Conservation (phyloP, 2,888 invertebrate species). For the Brachycybe producta region DNA sequence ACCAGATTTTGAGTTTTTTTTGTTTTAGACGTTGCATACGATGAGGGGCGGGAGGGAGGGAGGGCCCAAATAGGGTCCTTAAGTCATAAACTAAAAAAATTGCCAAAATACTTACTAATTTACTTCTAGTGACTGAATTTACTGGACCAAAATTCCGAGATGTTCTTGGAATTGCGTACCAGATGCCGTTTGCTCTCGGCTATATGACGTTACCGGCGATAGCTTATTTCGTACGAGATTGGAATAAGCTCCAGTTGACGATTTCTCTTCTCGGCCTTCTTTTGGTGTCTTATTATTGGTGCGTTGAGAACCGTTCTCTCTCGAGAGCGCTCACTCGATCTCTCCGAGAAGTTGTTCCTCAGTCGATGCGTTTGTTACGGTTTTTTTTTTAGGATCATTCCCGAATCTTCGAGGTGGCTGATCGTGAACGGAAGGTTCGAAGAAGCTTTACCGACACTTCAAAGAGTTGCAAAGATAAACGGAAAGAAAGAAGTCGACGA, state of each 20-base stretch:
- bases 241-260: constrained; percentile 10
- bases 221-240: constrained; percentile 9
- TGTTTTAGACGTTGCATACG: too few relatives aligned
- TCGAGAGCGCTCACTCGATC: too few relatives aligned
- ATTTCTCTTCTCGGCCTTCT: neutral
- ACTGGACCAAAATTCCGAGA: constrained; percentile 6
- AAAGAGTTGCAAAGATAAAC: constrained; percentile 8
- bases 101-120: too few relatives aligned
- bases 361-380: too few relatives aligned
- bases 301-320: too few relatives aligned
- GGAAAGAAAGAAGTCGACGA: constrained; percentile 4
- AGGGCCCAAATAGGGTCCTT: too few relatives aligned
- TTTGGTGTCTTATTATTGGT: constrained; percentile 9
- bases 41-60: too few relatives aligned
- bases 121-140: constrained; percentile 14
- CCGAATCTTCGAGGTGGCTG: constrained; percentile 10
- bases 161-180: constrained; percentile 11
- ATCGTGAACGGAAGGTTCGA: neutral
- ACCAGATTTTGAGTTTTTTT: too few relatives aligned
- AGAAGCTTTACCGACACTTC: constrained; percentile 3
- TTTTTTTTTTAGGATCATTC: constrained; percentile 8
- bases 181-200: constrained; percentile 12
- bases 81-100: too few relatives aligned
- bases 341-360: too few relatives aligned
- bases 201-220: constrained; percentile 10